Base-by-base conservation (phyloP, 2,888 invertebrate genomes). In the Sipha maydis region DNA sequence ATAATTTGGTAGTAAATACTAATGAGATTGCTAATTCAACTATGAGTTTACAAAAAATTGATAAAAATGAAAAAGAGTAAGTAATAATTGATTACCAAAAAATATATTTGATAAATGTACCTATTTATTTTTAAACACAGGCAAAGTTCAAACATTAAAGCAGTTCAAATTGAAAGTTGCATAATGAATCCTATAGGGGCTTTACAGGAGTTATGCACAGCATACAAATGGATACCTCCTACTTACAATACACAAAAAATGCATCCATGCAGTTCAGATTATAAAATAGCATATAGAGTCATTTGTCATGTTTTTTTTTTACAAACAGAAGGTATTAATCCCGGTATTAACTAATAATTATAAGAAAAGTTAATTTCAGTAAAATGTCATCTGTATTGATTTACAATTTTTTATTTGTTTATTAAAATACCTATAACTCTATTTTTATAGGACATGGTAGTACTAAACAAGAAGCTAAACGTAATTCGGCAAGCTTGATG, bases 131-230 rank as follows among this genome's bases (percentile, higher is more conserved):
- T 41, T 14, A n/a, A 28, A 48, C 54, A 78, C 31, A 86, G 86
- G 8, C 31, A 54, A 56, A 48, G 38, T 38, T 54, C 38, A 56
- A 56, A 79, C 21, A 9, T 71, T 73, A 41, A 38, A 31, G n/a
- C 21, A 9, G 86, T 86, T 9, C n/a, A 80, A 86, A 28, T 41
- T 73, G 38, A 73, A 8, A 61, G 73, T 38, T 80, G 80, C 54
- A 9, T 73, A 41, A 88, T 88, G 80, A 88, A 88, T 41, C 86
- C 86, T 61, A n/a, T 88, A 28, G 86, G 86, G 14, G 54, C 80
- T 8, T 75, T 88, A 19, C 75, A 80, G 56, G 86, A 88, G n/a
- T 75, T 88, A 7, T 25, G 75, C 17, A 80, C 31, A 25, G 34
- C 31, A 21, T 21, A 88, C n/a, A 80, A 73, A 61, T 88, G 56